phyloP scores from a whole-genome alignment of 1,140 invertebrate genomes.

The Thaumetopoea pityocampa region DNA sequence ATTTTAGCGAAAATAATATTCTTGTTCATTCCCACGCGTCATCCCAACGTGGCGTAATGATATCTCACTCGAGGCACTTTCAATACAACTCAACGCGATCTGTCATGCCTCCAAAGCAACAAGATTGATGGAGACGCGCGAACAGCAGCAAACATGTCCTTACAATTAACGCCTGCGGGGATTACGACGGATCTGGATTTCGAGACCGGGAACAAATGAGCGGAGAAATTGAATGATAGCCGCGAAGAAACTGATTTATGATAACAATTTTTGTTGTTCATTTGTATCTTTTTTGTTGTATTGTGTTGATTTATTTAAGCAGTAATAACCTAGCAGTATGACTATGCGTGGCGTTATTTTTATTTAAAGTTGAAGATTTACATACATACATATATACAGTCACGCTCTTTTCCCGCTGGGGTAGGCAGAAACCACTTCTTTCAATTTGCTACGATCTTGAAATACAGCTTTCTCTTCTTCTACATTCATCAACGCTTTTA shows the following conservation, averaged over 20 bases:
- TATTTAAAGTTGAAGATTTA: too few species aligned
- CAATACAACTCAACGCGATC: constrained; percentile 4
- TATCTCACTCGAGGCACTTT: constrained; percentile 2
- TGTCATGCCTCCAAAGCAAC: constrained; percentile 4
- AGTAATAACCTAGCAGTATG: too few species aligned
- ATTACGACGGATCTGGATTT: constrained; percentile 7
- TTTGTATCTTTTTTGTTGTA: constrained; percentile 1
- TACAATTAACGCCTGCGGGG: constrained; percentile 17
- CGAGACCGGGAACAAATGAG: constrained; percentile 17
- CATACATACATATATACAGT: too few species aligned
- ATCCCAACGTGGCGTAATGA: constrained; percentile 5
- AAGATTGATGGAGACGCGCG: constrained; percentile 21
- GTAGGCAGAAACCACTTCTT: too few species aligned
- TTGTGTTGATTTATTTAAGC: too few species aligned
- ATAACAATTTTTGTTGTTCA: constrained; percentile 17
- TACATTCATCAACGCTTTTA: too few species aligned
- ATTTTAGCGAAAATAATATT: too few species aligned
- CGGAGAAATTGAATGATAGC: constrained; percentile 24
- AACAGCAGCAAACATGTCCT: constrained; percentile 11
- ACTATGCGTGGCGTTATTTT: too few species aligned
- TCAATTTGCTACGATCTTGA: too few species aligned
- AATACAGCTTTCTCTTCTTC: too few species aligned
- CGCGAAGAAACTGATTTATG: constrained; percentile 21
- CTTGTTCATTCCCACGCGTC: too few species aligned
- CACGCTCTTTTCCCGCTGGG: too few species aligned